Evolutionary conservation across 2,113 vertebrate genomes (phyloP).

Genomic region (Zeus faber): DNA sequence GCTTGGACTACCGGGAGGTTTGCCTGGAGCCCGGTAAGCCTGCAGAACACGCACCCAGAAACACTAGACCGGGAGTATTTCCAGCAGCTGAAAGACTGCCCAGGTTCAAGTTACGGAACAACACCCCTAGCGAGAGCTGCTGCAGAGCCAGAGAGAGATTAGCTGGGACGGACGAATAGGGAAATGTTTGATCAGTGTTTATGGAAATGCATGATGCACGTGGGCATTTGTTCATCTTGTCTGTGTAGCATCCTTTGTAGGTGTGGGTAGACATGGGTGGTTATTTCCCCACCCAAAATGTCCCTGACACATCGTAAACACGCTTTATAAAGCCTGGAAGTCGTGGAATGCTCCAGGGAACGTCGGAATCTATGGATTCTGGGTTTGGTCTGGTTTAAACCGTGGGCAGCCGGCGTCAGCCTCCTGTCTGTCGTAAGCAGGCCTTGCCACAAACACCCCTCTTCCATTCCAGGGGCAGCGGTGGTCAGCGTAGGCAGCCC

Average conservation of each 20-base stretch:
- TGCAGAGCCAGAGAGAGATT: no score
- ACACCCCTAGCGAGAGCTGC: not conserved
- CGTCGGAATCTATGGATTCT: no score
- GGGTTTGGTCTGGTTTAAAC: slow-evolving; percentile 19
- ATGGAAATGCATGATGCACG: no score
- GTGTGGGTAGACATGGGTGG: not conserved
- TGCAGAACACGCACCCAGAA: not conserved
- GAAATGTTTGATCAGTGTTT: no score
- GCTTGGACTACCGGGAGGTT: slow-evolving; percentile 36
- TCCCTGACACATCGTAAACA: slow-evolving; percentile 22
- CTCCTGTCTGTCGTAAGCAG: slow-evolving; percentile 44
- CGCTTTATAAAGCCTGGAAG: no score
- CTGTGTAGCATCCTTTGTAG: no score
- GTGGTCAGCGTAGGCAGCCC: slow-evolving; percentile 47
- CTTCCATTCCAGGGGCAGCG: slow-evolving; percentile 36
- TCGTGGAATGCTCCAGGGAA: no score
- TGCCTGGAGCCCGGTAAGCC: slow-evolving; percentile 31
- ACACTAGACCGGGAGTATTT: slow-evolving; percentile 32
- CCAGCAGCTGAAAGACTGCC: slow-evolving; percentile 11
- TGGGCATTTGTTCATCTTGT: no score
- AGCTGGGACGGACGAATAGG: no score
- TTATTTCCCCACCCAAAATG: not conserved
- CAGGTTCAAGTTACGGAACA: slow-evolving; percentile 32
- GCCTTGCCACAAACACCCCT: slow-evolving; percentile 34
- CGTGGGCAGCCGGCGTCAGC: slow-evolving; percentile 46